phyloP scores from a whole-genome alignment of 2,797 vertebrate genomes.

The Enteromius fasciolatus region DNA sequence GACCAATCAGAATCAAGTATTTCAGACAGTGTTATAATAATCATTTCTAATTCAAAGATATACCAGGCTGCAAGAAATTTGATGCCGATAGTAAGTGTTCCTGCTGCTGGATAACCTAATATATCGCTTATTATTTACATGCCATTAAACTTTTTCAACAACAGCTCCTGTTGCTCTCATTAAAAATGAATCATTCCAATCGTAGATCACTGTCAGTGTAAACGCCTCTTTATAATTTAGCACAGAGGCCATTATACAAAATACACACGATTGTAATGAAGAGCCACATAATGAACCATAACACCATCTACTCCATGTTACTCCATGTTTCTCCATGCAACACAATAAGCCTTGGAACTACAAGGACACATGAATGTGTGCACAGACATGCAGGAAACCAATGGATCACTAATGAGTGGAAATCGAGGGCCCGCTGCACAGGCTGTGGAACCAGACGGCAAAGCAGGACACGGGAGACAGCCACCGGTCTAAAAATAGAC shows the following conservation, averaged over 20 bases:
- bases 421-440: not conserved
- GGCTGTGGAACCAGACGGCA: slow-evolving; percentile 28
- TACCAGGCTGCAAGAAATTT: not conserved
- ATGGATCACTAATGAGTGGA: slow-evolving; percentile 37
- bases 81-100: slow-evolving; percentile 1
- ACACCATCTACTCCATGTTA: slow-evolving; percentile 11
- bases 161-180: not conserved
- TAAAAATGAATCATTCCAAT: not conserved
- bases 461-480: slow-evolving; percentile 34
- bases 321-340: slow-evolving; percentile 19
- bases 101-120: not conserved
- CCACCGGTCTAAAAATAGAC: slow-evolving; percentile 43
- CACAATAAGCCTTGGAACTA: not conserved
- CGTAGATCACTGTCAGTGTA: not conserved
- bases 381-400: slow-evolving; percentile 33
- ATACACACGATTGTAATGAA: not conserved
- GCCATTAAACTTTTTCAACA: not conserved
- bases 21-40: not conserved
- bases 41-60: not conserved
- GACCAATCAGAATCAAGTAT: not conserved
- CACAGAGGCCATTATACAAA: not conserved
- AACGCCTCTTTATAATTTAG: not conserved
- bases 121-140: not conserved
- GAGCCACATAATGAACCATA: not conserved
- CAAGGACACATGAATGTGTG: slow-evolving; percentile 7